A percentile compares a stretch with the other conserved stretches of the same genome.
These are phyloP conservation scores for Sphaerodactylus townsendi DNA, from an alignment of 2,113 vertebrate species.

Conservation along the genomic window DNA sequence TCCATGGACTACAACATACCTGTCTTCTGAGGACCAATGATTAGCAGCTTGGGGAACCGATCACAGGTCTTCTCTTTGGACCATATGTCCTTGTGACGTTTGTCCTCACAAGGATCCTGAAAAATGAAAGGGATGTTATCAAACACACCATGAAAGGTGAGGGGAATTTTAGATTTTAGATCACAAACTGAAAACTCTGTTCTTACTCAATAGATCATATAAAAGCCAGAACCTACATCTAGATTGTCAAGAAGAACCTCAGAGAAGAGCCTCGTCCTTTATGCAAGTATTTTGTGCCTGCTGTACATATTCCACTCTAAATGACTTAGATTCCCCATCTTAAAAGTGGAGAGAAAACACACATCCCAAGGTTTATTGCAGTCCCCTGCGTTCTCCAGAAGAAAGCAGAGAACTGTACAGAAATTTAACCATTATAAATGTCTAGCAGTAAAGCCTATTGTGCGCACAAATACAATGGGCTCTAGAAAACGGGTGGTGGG, in stretches of 20 bases:
- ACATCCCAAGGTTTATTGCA: neutral
- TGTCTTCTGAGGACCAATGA: slow-evolving; percentile 97
- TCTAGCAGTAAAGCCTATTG: too few species aligned
- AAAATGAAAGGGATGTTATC: slow-evolving; percentile 19
- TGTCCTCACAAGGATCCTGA: slow-evolving; percentile 98
- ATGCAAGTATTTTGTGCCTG: neutral
- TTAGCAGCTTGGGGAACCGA: slow-evolving; percentile 94
- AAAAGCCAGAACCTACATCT: neutral
- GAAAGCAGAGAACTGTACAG: neutral
- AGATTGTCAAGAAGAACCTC: too few species aligned
- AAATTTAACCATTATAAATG: neutral
- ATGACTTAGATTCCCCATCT: neutral
- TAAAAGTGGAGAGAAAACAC: neutral
- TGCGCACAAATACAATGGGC: too few species aligned
- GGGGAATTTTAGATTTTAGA: neutral
- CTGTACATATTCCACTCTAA: neutral
- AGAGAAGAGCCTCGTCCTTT: neutral
- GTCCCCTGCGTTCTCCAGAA: neutral
- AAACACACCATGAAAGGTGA: neutral
- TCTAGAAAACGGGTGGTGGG: too few species aligned
- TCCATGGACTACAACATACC: slow-evolving; percentile 73
- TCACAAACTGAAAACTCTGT: neutral
- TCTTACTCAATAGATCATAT: neutral
- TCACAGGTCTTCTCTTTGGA: slow-evolving; percentile 99
- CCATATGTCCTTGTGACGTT: slow-evolving; percentile 99